Evolutionary conservation across 2,797 vertebrate genomes (phyloP).

Genomic region (Thripadectes ignobilis): DNA sequence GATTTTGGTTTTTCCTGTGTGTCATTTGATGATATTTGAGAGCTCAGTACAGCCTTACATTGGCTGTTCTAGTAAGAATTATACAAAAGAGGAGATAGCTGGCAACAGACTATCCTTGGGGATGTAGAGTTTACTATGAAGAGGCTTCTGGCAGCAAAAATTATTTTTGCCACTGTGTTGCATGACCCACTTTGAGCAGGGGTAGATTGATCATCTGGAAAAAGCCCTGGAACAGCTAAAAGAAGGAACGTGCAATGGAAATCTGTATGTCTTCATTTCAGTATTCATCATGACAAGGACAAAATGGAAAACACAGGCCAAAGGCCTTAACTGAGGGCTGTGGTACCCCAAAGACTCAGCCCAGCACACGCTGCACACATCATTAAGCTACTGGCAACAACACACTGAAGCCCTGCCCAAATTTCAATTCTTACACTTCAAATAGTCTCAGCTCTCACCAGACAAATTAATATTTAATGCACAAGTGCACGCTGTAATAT

Average conservation of each 20-base stretch:
- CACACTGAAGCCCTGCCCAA: conserved; percentile 42
- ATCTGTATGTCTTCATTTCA: background rate
- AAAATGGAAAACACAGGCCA: background rate
- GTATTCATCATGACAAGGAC: background rate
- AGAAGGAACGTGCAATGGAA: background rate
- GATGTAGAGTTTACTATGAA: background rate
- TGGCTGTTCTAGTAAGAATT: background rate
- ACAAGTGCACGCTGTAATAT: conserved; percentile 40
- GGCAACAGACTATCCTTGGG: background rate
- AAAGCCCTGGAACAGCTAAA: background rate
- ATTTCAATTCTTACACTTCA: conserved; percentile 66
- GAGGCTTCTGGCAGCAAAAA: background rate
- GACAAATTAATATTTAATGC: conserved; percentile 73
- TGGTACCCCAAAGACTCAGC: conserved; percentile 3
- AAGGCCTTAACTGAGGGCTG: background rate
- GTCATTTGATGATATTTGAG: background rate
- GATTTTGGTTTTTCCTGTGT: background rate
- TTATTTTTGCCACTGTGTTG: background rate
- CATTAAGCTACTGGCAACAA: conserved; percentile 43
- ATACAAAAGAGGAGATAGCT: background rate
- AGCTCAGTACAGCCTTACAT: background rate
- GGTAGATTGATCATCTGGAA: background rate
- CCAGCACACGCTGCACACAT: background rate
- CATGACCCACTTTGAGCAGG: background rate
- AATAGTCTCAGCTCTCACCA: conserved; percentile 60